phyloP scores from a whole-genome alignment of 2,888 invertebrate genomes.

The Harmothoe impar region DNA sequence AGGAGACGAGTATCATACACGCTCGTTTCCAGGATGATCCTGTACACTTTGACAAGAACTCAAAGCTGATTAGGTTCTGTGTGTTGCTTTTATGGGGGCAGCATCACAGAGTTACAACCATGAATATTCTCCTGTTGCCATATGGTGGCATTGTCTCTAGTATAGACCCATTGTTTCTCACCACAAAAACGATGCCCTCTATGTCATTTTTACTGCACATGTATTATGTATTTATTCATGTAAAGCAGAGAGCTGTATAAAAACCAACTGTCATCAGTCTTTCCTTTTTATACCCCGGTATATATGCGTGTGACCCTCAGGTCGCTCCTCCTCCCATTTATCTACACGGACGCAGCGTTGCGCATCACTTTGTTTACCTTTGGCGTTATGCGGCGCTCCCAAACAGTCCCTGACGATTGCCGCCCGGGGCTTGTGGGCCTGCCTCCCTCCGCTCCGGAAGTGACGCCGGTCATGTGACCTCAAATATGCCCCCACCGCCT shows the following conservation, averaged over 20 bases:
- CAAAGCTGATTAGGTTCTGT: too few species aligned
- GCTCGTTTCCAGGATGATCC: too few species aligned
- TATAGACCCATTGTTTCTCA: too few species aligned
- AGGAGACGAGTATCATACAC: too few species aligned
- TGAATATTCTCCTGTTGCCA: too few species aligned
- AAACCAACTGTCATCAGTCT: background rate
- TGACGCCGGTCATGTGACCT: constrained; percentile 35
- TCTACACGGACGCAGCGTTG: background rate
- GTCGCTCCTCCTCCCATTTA: background rate
- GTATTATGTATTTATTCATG: too few species aligned
- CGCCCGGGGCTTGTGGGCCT: constrained; percentile 8
- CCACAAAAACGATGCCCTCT: too few species aligned
- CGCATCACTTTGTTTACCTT: background rate
- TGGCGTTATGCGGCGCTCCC: background rate
- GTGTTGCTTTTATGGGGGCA: too few species aligned
- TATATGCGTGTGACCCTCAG: background rate
- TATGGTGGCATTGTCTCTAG: too few species aligned
- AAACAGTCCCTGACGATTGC: background rate
- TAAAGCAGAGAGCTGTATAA: background rate
- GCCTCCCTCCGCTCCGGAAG: background rate
- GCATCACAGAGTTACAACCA: too few species aligned
- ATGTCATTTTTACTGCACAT: too few species aligned
- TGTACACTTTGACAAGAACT: too few species aligned
- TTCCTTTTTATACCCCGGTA: background rate
- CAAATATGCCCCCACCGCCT: background rate